Conservation (phyloP, 2,113 vertebrate species). For the Entelurus aequoreus region DNA sequence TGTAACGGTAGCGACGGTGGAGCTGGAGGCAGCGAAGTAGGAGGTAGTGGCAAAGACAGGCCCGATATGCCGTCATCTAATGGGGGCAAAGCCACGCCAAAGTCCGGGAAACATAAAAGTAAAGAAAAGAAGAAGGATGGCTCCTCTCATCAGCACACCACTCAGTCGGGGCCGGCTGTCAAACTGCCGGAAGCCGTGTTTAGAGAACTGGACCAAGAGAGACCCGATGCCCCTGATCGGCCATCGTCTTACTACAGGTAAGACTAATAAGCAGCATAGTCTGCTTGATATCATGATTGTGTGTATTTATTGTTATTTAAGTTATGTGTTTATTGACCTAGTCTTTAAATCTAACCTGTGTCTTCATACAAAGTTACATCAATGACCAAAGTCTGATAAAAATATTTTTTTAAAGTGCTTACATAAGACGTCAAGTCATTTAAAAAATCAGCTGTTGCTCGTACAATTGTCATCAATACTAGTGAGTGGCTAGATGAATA, state of each 20-base stretch:
- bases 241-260: conserved; percentile 95
- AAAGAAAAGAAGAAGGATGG: conserved; percentile 93
- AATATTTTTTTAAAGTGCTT: no score
- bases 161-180: conserved; percentile 80
- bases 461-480: no score
- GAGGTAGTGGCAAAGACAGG: conserved; percentile 85
- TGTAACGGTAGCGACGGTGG: conserved; percentile 70
- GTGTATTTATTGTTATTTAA: neutral
- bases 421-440: no score
- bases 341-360: no score
- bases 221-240: conserved; percentile 84
- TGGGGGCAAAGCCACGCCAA: conserved; percentile 80
- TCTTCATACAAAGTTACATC: no score
- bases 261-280: neutral
- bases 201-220: conserved; percentile 91
- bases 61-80: conserved; percentile 78
- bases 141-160: conserved; percentile 83
- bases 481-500: no score
- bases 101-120: conserved; percentile 93
- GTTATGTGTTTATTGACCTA: no score
- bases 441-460: no score
- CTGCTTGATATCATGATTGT: neutral
- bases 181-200: conserved; percentile 96
- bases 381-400: no score
- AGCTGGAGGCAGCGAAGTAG: conserved; percentile 67